Evolutionary conservation across 1,140 invertebrate genomes (phyloP).

Genomic region (Drosophila bifasciata): DNA sequence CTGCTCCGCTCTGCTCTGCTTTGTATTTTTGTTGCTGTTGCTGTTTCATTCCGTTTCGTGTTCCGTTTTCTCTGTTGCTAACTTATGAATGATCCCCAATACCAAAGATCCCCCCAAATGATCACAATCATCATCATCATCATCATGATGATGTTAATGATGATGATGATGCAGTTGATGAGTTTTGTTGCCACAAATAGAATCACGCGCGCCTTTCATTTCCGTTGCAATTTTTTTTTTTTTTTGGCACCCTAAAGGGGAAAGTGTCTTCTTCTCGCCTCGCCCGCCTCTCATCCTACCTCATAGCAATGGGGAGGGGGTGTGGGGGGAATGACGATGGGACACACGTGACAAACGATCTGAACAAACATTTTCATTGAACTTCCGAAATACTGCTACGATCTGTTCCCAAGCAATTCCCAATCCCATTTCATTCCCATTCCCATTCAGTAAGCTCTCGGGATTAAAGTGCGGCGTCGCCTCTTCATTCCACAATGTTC

Average conservation of each 20-base stretch:
- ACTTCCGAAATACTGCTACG: constrained; percentile 1
- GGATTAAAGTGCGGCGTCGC: too few relatives aligned
- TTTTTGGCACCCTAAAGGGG: constrained; percentile 53
- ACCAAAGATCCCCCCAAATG: constrained; percentile 38
- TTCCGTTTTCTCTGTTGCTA: constrained; percentile 1
- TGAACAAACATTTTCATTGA: constrained; percentile 25
- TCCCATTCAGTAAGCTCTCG: constrained; percentile 32
- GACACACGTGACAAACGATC: constrained; percentile 39
- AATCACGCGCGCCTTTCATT: constrained; percentile 67
- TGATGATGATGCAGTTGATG: constrained; percentile 43
- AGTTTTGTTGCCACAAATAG: constrained; percentile 69
- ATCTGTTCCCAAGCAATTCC: not conserved
- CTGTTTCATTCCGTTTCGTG: too few relatives aligned
- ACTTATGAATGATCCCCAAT: constrained; percentile 62
- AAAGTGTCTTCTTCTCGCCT: constrained; percentile 3
- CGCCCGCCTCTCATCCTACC: too few relatives aligned
- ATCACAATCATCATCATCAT: too few relatives aligned
- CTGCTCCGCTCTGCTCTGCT: constrained; percentile 5
- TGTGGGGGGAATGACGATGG: constrained; percentile 1
- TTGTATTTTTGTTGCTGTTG: constrained; percentile 7
- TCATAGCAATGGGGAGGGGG: not conserved
- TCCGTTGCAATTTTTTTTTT: constrained; percentile 57
- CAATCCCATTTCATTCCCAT: constrained; percentile 14
- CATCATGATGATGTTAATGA: constrained; percentile 17
- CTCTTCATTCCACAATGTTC: constrained; percentile 2